phyloP scores from a whole-genome alignment of 2,113 vertebrate genomes.

The Brachypteracias leptosomus region DNA sequence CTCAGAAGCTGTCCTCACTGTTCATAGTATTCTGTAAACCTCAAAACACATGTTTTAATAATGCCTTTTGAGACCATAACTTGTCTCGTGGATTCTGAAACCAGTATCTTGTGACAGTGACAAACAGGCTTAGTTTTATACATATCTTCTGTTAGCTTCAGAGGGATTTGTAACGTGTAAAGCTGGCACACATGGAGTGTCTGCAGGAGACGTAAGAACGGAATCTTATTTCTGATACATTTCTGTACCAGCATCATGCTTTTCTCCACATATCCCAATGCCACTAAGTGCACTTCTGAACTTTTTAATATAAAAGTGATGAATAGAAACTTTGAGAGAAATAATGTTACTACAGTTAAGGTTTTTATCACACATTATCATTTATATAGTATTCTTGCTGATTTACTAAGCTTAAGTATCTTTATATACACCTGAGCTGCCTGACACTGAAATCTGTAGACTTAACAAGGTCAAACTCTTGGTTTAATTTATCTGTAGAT shows the following conservation, averaged over 20 bases:
- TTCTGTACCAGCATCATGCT: slow-evolving; percentile 10
- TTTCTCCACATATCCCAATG: slow-evolving; percentile 31
- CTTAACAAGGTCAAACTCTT: background rate
- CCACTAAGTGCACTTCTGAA: slow-evolving; percentile 49
- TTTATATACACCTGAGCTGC: slow-evolving; percentile 46
- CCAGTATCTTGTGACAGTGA: background rate
- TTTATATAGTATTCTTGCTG: slow-evolving; percentile 1
- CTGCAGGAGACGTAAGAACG: background rate
- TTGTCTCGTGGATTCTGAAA: slow-evolving; percentile 31
- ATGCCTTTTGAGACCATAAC: slow-evolving; percentile 44
- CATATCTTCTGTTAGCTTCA: background rate
- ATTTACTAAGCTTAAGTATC: slow-evolving; percentile 14
- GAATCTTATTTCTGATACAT: slow-evolving; percentile 12
- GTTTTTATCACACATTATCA: background rate
- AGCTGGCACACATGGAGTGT: background rate
- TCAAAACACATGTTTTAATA: slow-evolving; percentile 31
- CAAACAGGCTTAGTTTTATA: background rate
- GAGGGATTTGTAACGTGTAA: background rate
- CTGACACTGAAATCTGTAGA: background rate
- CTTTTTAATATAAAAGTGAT: slow-evolving; percentile 43
- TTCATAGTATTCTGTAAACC: slow-evolving; percentile 43
- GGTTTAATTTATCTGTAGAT: background rate
- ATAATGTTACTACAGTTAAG: slow-evolving; percentile 16
- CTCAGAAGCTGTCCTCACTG: slow-evolving; percentile 7
- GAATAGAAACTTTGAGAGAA: background rate